Conservation (phyloP, 2,797 vertebrate species). For the Danio kyathit region DNA sequence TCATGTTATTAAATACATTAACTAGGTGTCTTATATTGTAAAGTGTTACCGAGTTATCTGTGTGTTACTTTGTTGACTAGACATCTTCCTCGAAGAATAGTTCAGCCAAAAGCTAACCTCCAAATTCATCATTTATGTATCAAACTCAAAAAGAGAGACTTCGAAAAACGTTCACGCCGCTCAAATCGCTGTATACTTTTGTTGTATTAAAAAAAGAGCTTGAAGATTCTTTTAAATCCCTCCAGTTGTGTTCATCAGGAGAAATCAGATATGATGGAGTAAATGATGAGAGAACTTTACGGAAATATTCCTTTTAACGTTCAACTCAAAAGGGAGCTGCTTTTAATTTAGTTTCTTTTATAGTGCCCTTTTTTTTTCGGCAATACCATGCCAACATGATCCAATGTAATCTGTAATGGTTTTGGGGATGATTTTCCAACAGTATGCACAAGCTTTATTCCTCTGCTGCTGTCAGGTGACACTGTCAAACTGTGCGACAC, state of each 20-base stretch:
- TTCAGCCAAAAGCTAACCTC: not conserved
- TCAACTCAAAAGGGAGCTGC: conserved; percentile 48
- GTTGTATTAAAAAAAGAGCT: not conserved
- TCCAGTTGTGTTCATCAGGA: not conserved
- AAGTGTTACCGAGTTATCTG: too few relatives aligned
- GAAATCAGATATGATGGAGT: not conserved
- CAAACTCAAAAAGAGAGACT: not conserved
- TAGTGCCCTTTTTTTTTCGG: conserved; percentile 61
- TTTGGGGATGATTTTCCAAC: conserved; percentile 14
- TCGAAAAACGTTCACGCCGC: not conserved
- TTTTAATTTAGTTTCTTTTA: conserved; percentile 45
- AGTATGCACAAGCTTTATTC: conserved; percentile 49
- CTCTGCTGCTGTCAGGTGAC: conserved; percentile 63
- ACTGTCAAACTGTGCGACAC: conserved; percentile 72
- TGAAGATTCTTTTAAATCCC: not conserved
- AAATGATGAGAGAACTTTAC: not conserved
- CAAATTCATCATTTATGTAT: not conserved
- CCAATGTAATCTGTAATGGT: conserved; percentile 33
- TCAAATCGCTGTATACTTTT: too few relatives aligned
- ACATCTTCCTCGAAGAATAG: not conserved
- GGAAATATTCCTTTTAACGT: too few relatives aligned
- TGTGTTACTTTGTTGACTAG: too few relatives aligned
- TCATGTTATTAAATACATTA: too few relatives aligned
- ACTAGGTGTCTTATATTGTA: too few relatives aligned
- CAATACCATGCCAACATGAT: conserved; percentile 51